A percentile compares a stretch with the other conserved stretches of the same genome.
Conservation (phyloP, 2,797 vertebrate genomes). For the Zalophus californianus region DNA sequence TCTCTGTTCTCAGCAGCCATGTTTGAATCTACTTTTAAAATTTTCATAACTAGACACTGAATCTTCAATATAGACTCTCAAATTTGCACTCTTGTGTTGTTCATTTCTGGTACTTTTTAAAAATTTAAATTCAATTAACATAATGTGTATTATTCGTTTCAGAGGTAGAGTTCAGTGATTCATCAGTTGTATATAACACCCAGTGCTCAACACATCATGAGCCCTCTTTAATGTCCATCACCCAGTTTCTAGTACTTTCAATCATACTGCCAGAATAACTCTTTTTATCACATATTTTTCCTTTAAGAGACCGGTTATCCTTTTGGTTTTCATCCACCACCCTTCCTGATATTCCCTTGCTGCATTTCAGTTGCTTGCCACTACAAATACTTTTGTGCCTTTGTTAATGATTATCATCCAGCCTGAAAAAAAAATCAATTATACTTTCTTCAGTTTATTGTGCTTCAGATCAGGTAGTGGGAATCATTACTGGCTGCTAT, state of each 20-base stretch:
- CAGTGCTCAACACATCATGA: not conserved
- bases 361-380: not conserved
- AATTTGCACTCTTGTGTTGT: not conserved
- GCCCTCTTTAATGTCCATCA: not conserved
- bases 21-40: not conserved
- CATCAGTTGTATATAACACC: not conserved
- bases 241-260: not conserved
- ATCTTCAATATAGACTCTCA: not conserved
- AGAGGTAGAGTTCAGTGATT: not conserved
- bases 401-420: not conserved
- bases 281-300: not conserved
- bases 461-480: not conserved
- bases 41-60: not conserved
- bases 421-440: not conserved
- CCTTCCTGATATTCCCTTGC: not conserved
- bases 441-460: constrained; percentile 5
- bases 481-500: not conserved
- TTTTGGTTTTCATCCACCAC: not conserved
- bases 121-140: not conserved
- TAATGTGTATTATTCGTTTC: not conserved
- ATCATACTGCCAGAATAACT: not conserved
- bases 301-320: not conserved
- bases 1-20: not conserved
- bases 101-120: not conserved
- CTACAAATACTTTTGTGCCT: not conserved